A percentile compares a stretch with the other conserved stretches of the same genome.
These are phyloP conservation scores for Aleiodes alternator DNA, from an alignment of 2,888 invertebrate species.

Conservation along the genomic window DNA sequence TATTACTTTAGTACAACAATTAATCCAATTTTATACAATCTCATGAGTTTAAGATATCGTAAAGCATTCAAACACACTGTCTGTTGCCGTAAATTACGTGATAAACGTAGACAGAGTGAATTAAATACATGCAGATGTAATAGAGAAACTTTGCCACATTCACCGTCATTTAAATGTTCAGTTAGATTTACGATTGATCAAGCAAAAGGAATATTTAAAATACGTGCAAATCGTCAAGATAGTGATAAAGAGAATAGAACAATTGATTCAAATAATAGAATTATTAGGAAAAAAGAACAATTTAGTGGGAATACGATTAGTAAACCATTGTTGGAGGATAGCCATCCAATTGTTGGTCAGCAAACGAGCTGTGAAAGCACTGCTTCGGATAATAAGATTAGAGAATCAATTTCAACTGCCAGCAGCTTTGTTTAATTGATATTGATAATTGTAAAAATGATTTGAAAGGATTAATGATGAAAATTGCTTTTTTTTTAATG, in stretches of 20 bases:
- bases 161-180: conserved; percentile 50
- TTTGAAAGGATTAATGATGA: too few species aligned
- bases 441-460: not conserved
- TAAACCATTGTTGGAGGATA: conserved; percentile 55
- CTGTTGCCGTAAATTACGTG: conserved; percentile 77
- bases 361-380: conserved; percentile 58
- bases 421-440: conserved; percentile 54
- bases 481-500: not conserved
- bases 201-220: conserved; percentile 62
- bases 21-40: conserved; percentile 91
- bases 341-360: conserved; percentile 56
- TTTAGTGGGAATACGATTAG: conserved; percentile 50
- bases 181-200: conserved; percentile 61
- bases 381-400: conserved; percentile 49
- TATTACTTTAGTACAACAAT: conserved; percentile 90
- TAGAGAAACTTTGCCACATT: conserved; percentile 7
- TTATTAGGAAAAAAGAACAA: conserved; percentile 6
- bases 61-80: conserved; percentile 86
- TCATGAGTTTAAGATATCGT: conserved; percentile 87
- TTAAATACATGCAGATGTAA: conserved; percentile 48
- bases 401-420: conserved; percentile 57
- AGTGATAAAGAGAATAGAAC: conserved; percentile 38
- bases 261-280: conserved; percentile 33
- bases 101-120: conserved; percentile 16
- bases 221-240: conserved; percentile 52